Evolutionary conservation across 2,888 invertebrate genomes (phyloP).

Genomic region (Apocheima hispidaria): DNA sequence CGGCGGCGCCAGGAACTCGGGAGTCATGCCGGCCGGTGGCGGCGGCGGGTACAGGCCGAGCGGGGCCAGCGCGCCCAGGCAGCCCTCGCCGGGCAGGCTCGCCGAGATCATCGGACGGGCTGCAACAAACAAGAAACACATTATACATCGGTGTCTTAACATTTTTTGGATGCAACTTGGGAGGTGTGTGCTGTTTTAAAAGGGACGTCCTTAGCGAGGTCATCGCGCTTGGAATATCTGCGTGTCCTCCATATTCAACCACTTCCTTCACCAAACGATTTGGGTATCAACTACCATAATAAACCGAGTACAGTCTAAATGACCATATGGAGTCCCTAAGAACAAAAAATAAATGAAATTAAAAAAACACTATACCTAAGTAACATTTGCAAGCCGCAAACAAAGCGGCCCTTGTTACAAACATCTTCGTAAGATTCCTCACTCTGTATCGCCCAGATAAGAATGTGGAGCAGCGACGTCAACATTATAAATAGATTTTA

Average conservation of each 20-base stretch:
- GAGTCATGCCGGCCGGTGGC: slow-evolving; percentile 78
- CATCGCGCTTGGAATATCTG: neutral
- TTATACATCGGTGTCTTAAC: slow-evolving; percentile 6
- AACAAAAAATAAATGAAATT: too few relatives aligned
- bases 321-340: too few relatives aligned
- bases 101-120: slow-evolving; percentile 89
- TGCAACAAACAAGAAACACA: slow-evolving; percentile 53
- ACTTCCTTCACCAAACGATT: too few relatives aligned
- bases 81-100: slow-evolving; percentile 87
- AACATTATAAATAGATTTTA: slow-evolving; percentile 83
- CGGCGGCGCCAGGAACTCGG: slow-evolving; percentile 89
- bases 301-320: too few relatives aligned
- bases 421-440: slow-evolving; percentile 70
- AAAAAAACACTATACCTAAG: slow-evolving; percentile 12
- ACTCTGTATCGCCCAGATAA: slow-evolving; percentile 71
- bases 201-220: too few relatives aligned
- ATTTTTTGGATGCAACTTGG: neutral
- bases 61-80: slow-evolving; percentile 84
- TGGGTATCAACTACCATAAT: too few relatives aligned
- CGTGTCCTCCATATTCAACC: neutral
- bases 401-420: slow-evolving; percentile 27
- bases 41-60: slow-evolving; percentile 86
- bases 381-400: slow-evolving; percentile 3
- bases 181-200: neutral
- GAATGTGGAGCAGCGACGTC: slow-evolving; percentile 80